A percentile compares a stretch with the other conserved stretches of the same genome.
Conservation (phyloP, 2,797 vertebrate genomes). For the Manis javanica region DNA sequence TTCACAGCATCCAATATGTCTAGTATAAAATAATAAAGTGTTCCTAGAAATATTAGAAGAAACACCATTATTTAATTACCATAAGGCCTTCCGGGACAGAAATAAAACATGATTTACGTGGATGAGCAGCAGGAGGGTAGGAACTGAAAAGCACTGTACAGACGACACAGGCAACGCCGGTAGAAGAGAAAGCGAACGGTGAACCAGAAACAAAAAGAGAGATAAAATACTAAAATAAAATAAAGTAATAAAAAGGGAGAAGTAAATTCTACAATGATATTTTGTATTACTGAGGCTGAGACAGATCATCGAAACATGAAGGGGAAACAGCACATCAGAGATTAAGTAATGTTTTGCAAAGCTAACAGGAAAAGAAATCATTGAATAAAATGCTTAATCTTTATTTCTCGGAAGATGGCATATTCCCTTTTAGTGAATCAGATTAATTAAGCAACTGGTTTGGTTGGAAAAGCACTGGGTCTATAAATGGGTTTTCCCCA, state of each 20-base stretch:
- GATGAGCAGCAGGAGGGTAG: neutral
- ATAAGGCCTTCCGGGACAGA: constrained; percentile 72
- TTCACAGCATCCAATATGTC: constrained; percentile 63
- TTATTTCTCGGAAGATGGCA: neutral
- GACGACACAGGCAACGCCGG: constrained; percentile 20
- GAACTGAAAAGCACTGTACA: neutral
- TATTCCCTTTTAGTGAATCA: neutral
- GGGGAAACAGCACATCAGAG: neutral
- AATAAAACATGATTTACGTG: constrained; percentile 77
- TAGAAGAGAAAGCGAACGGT: neutral
- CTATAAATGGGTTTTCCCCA: neutral
- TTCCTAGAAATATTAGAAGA: constrained; percentile 81
- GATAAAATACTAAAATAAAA: constrained; percentile 32
- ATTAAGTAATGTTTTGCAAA: neutral
- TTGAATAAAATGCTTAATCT: neutral
- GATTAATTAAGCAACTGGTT: neutral
- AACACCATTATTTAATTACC: constrained; percentile 79
- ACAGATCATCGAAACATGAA: neutral
- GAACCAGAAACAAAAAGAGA: neutral
- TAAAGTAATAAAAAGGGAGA: neutral
- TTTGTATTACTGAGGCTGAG: neutral
- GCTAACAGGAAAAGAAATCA: neutral
- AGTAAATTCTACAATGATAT: neutral
- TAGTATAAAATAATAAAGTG: constrained; percentile 77
- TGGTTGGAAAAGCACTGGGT: neutral